Percentiles rank a stretch among this genome's conserved stretches.
Evolutionary conservation across 2,797 vertebrate species (phyloP).

Genomic region (Hylomyscus alleni): DNA sequence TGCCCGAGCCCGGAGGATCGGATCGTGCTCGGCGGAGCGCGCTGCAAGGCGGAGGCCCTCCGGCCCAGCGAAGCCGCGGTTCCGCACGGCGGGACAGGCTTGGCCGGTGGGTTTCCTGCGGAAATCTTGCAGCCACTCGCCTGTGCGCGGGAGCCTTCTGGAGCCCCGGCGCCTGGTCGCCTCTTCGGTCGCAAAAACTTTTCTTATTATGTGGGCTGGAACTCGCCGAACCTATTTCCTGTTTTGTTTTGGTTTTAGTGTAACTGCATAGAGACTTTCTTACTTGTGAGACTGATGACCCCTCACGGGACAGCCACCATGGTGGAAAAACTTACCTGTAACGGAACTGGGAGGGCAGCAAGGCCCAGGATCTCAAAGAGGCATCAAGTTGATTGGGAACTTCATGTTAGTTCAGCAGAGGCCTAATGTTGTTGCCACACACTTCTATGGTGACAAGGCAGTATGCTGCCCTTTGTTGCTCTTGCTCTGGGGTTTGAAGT

Average conservation of each 20-base stretch:
- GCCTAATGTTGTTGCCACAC: conserved; percentile 14
- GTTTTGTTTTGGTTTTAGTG: conserved; percentile 1
- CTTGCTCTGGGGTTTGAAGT: conserved; percentile 10
- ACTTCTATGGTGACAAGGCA: conserved; percentile 33
- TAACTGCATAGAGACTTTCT: conserved; percentile 3
- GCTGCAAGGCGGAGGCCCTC: neutral
- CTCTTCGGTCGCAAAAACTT: conserved; percentile 71
- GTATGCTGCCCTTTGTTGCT: conserved; percentile 57
- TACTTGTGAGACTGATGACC: conserved; percentile 6
- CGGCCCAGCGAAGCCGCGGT: neutral
- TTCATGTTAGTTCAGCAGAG: neutral
- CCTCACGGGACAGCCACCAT: neutral
- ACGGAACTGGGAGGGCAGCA: neutral
- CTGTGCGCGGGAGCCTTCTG: neutral
- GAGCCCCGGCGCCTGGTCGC: neutral
- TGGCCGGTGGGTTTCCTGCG: conserved; percentile 70
- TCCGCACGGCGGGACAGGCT: conserved; percentile 15
- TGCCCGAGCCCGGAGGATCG: neutral
- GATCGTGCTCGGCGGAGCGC: neutral
- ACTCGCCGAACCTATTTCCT: conserved; percentile 73
- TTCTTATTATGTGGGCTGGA: conserved; percentile 25
- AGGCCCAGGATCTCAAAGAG: neutral
- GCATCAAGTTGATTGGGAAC: neutral
- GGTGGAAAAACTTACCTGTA: conserved; percentile 62
- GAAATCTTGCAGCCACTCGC: conserved; percentile 14